These are phyloP conservation scores for Bradysia coprophila DNA, from an alignment of 1,140 invertebrate species.

Conservation along the genomic window DNA sequence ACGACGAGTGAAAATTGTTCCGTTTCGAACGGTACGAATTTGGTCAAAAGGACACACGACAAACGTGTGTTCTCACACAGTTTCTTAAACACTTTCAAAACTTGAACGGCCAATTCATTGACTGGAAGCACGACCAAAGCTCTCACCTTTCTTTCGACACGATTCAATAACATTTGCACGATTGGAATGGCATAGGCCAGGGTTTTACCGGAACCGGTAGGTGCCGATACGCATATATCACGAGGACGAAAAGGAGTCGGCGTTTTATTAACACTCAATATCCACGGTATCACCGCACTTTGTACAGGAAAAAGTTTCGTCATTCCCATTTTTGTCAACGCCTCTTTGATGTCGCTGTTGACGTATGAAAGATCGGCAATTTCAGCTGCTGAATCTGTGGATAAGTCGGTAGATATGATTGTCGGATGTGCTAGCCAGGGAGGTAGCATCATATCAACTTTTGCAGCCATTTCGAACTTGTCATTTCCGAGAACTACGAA, in stretches of 20 bases:
- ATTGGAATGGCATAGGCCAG: conserved; percentile 86
- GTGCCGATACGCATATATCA: conserved; percentile 93
- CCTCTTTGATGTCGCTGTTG: conserved; percentile 37
- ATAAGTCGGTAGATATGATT: conserved; percentile 50
- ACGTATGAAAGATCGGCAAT: conserved; percentile 39
- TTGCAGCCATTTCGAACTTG: conserved; percentile 3
- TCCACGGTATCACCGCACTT: conserved; percentile 59
- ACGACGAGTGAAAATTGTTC: conserved; percentile 59
- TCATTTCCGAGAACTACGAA: conserved; percentile 1
- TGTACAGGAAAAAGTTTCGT: conserved; percentile 78
- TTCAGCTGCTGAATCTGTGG: conserved; percentile 31
- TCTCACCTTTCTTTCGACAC: conserved; percentile 38
- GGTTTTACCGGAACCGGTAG: conserved; percentile 96
- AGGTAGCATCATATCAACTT: conserved; percentile 57
- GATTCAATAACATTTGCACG: conserved; percentile 37
- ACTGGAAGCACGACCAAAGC: conserved; percentile 84
- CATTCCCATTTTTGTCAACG: conserved; percentile 53
- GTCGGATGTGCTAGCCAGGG: conserved; percentile 71
- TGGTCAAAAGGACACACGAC: conserved; percentile 52
- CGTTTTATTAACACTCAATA: conserved; percentile 41
- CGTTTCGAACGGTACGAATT: conserved; percentile 45
- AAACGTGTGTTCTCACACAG: conserved; percentile 53
- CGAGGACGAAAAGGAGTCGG: conserved; percentile 42
- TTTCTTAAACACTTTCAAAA: conserved; percentile 61
- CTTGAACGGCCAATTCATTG: conserved; percentile 77